Evolutionary conservation across 2,113 vertebrate genomes (phyloP).

Genomic region (Machaerirhynchus nigripectus): DNA sequence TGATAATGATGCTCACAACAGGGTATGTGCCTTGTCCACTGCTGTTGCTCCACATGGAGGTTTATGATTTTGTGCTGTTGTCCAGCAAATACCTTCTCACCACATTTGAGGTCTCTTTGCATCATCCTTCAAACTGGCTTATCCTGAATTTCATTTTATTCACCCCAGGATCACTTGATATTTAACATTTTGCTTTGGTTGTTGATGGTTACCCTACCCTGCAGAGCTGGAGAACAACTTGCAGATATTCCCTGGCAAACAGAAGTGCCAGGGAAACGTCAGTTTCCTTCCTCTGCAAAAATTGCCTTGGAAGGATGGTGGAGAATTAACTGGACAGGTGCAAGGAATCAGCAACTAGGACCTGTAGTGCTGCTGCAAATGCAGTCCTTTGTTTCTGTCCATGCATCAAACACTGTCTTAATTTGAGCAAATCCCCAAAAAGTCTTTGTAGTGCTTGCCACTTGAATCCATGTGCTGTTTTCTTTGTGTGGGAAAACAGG

Average conservation of each 20-base stretch:
- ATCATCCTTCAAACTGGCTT: neutral
- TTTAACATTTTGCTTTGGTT: neutral
- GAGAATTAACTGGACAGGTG: neutral
- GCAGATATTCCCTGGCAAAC: neutral
- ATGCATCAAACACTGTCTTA: neutral
- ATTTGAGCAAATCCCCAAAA: neutral
- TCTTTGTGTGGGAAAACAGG: neutral
- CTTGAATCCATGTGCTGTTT: rapidly evolving
- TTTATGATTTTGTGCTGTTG: neutral
- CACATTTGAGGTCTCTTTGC: neutral
- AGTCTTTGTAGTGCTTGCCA: neutral
- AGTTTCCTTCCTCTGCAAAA: neutral
- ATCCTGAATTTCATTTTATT: neutral
- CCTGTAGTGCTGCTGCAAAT: neutral
- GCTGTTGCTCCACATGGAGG: neutral
- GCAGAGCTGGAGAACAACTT: neutral
- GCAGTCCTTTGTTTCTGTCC: neutral
- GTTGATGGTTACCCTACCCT: neutral
- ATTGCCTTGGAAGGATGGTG: neutral
- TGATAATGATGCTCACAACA: neutral
- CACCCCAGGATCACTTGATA: neutral
- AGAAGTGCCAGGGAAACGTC: neutral
- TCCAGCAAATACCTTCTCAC: neutral
- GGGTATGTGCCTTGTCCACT: neutral
- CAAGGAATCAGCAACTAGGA: neutral